phyloP scores from a whole-genome alignment of 1,140 invertebrate species.

The Lordiphosa mommai region DNA sequence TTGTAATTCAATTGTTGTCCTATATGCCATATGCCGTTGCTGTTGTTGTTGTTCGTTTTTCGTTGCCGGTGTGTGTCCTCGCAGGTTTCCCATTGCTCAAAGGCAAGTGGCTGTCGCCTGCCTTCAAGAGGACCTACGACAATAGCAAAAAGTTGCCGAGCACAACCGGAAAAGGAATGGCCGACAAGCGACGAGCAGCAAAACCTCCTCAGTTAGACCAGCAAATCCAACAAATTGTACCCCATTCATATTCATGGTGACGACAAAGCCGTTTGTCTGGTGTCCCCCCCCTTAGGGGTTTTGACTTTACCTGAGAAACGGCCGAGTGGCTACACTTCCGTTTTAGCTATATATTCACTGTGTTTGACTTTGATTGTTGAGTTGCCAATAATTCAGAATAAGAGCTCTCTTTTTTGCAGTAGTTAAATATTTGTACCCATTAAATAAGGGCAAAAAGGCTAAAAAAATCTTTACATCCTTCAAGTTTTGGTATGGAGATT shows the following conservation, averaged over 20 bases:
- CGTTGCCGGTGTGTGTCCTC: conserved; percentile 32
- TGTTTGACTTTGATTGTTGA: no score
- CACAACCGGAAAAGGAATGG: conserved; percentile 53
- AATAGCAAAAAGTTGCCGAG: conserved; percentile 59
- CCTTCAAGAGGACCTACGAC: conserved; percentile 64
- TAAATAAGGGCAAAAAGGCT: no score
- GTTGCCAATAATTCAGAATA: no score
- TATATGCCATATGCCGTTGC: conserved; percentile 29
- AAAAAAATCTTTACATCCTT: no score
- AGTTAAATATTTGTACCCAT: no score
- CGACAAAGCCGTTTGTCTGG: conserved; percentile 4
- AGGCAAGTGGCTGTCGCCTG: conserved; percentile 40
- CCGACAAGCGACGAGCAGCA: conserved; percentile 36
- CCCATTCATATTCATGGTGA: neutral
- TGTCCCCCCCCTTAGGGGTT: conserved; percentile 17
- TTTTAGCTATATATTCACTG: no score
- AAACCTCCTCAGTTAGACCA: conserved; percentile 3
- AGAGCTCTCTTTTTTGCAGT: no score
- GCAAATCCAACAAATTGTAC: conserved; percentile 38
- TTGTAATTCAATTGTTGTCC: conserved; percentile 74
- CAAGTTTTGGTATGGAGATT: no score
- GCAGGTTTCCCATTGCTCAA: conserved; percentile 32
- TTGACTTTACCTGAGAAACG: conserved; percentile 29
- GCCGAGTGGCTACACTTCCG: conserved; percentile 25
- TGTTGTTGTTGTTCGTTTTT: conserved; percentile 11